A percentile compares a stretch with the other conserved stretches of the same genome.
These are phyloP conservation scores for Tokudaia tokunoshimensis DNA, from an alignment of 2,797 vertebrate genomes.

Conservation along the genomic window DNA sequence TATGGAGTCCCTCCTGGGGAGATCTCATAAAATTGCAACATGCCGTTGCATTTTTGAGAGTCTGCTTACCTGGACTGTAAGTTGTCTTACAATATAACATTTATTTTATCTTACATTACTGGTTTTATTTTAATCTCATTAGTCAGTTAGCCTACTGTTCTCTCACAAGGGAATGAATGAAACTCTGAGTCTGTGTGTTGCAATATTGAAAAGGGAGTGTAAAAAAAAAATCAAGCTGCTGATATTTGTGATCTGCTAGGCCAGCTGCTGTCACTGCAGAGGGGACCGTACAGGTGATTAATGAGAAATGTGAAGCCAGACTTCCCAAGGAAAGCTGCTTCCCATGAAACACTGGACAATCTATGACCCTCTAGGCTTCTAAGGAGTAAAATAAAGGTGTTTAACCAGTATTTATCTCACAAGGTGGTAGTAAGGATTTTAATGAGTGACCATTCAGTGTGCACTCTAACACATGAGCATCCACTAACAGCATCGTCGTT, in stretches of 20 bases:
- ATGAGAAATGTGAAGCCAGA: background rate
- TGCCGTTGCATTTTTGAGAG: background rate
- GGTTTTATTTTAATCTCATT: conserved; percentile 30
- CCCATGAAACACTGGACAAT: background rate
- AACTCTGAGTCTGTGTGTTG: background rate
- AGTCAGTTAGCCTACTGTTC: conserved; percentile 30
- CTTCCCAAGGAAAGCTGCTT: background rate
- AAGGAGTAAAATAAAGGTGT: background rate
- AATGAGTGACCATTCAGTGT: background rate
- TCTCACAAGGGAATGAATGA: conserved; percentile 1
- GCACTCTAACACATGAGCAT: background rate
- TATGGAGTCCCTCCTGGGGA: background rate
- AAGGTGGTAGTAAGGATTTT: background rate
- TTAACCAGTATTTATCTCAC: background rate
- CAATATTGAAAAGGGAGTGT: background rate
- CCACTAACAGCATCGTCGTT: background rate
- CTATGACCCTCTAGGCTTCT: background rate
- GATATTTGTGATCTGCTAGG: background rate
- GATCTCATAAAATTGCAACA: conserved; percentile 36
- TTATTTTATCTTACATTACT: conserved; percentile 34
- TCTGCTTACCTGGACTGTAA: background rate
- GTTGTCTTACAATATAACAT: background rate
- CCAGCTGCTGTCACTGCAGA: background rate
- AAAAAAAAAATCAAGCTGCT: background rate
- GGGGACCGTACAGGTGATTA: background rate